Base-by-base conservation (phyloP, 2,888 invertebrate genomes). In the Epinotia brunnichana region DNA sequence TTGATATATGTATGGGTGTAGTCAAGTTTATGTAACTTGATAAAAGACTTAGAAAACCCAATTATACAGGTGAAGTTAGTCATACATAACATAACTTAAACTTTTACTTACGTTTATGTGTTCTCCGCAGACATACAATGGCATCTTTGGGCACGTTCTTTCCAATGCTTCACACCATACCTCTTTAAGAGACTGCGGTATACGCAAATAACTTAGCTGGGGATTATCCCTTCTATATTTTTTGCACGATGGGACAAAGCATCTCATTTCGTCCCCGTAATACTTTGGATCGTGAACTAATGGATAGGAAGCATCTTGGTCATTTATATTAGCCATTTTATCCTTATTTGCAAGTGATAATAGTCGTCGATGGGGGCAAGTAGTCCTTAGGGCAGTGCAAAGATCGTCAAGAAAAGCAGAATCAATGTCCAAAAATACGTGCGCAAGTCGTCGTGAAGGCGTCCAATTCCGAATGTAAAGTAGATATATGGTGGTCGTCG, bases 61-160 rank as follows among this genome's bases (percentile, higher is more conserved):
- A 24, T 24, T 24, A 24, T 24, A 24, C 21, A 24, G 21, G 21
- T 24, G 21, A 24, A 24, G 21, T 24, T 24, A 24, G 21, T 24
- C 21, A 24, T 24, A 24, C 21, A 24, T 21, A 17, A 62, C 7
- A 48, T 62, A 62, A 2, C 21, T 15, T 44, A 48, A 61, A 61
- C 7, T 10, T 44, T 19, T 44, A 44, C 61, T 61, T 61, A 61
- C 61, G 44, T 61, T 61, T 21, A 61, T 44, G 15, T 61, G 61
- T 44, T 61, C 61, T 9, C 13, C 44, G 11, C 61, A 61, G 24
- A 41, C 41, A 61, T 44, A 44, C 11, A 61, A 15, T 48, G 17
- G 41, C 21, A 41, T 41, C 61, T 61, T 61, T 48, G 61, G 61
- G 44, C 61, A 61, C 10, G 19, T 61, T 48, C 61, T 61, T 19